Evolutionary conservation across 2,888 invertebrate species (phyloP).

Genomic region (Microctonus brassicae): DNA sequence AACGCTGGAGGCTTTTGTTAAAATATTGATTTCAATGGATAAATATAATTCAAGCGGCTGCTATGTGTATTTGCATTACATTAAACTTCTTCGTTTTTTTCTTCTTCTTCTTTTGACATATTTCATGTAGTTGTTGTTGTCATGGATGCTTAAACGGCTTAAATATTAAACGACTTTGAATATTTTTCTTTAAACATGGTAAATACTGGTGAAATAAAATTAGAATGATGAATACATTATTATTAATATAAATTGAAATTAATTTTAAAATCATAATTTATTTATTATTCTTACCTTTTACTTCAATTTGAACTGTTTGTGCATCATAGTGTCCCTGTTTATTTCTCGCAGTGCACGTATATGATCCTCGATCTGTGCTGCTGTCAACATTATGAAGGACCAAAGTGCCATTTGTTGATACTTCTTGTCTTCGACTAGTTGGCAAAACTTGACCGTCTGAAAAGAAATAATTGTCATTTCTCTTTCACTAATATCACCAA

Average conservation of each 20-base stretch:
- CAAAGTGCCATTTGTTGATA: constrained; percentile 88
- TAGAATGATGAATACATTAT: background rate
- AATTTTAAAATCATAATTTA: background rate
- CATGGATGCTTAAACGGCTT: background rate
- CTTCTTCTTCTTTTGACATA: no score
- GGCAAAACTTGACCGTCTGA: constrained; percentile 88
- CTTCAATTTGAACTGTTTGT: constrained; percentile 70
- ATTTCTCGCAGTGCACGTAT: constrained; percentile 91
- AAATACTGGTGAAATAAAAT: background rate
- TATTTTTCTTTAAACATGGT: background rate
- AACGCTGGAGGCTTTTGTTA: constrained; percentile 16
- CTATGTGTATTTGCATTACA: constrained; percentile 15
- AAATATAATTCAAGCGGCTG: constrained; percentile 27
- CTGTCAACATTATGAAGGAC: constrained; percentile 89
- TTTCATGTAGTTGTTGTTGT: background rate
- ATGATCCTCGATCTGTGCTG: constrained; percentile 88
- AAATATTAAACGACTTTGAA: constrained; percentile 1
- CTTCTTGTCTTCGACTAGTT: constrained; percentile 87
- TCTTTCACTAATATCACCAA: background rate
- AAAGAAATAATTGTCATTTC: background rate
- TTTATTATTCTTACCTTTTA: constrained; percentile 67
- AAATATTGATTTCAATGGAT: constrained; percentile 31
- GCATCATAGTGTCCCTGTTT: constrained; percentile 85
- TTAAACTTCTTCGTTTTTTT: background rate
- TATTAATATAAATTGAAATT: background rate